Evolutionary conservation across 2,888 invertebrate species (phyloP).

Genomic region (Rhamphomyia laevipes): DNA sequence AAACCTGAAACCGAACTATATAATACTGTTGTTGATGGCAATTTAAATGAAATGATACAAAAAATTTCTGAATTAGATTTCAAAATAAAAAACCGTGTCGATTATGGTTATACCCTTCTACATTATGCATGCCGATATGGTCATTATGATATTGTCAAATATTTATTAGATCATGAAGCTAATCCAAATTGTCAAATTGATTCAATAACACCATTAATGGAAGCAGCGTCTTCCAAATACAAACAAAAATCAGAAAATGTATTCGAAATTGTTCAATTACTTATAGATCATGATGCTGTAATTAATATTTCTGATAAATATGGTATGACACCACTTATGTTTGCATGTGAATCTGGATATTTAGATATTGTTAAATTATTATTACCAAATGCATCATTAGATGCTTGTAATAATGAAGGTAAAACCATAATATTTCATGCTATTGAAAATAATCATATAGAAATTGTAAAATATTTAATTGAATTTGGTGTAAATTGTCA

Average conservation of each 20-base stretch:
- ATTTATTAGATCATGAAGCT: conserved; percentile 23
- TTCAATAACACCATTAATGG: conserved; percentile 29
- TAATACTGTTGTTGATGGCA: conserved; percentile 20
- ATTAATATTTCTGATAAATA: conserved; percentile 31
- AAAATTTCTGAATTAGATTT: conserved; percentile 19
- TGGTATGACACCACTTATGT: conserved; percentile 34
- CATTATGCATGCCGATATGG: conserved; percentile 26
- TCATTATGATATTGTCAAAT: conserved; percentile 23
- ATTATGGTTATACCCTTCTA: conserved; percentile 22
- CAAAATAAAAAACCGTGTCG: conserved; percentile 18
- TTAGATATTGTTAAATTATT: conserved; percentile 23
- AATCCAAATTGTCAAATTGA: conserved; percentile 27
- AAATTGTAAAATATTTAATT: conserved; percentile 28
- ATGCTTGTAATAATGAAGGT: conserved; percentile 31
- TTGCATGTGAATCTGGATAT: conserved; percentile 30
- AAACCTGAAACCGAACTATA: conserved; percentile 20
- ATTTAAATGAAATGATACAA: conserved; percentile 18
- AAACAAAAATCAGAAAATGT: conserved; percentile 10
- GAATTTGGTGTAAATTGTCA: conserved; percentile 26
- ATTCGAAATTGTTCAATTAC: conserved; percentile 22
- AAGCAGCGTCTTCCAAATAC: conserved; percentile 20
- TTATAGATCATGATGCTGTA: conserved; percentile 25
- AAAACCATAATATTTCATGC: conserved; percentile 33
- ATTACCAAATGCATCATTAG: conserved; percentile 26
- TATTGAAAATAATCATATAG: conserved; percentile 30